Percentiles rank a stretch among this genome's conserved stretches.
These are phyloP conservation scores for Scopus umbretta DNA, from an alignment of 2,113 vertebrate genomes.

Conservation along the genomic window DNA sequence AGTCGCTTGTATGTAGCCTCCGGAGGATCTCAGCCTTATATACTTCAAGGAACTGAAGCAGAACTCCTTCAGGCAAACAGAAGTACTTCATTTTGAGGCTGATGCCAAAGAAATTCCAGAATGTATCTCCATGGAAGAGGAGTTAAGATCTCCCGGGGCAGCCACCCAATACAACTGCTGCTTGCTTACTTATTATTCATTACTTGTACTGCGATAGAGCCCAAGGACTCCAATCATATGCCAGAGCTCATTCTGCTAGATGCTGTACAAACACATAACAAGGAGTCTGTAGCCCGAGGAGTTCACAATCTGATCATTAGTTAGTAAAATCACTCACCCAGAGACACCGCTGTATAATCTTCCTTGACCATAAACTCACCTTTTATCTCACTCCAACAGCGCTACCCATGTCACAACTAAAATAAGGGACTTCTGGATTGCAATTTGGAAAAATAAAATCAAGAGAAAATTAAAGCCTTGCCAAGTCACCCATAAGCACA, in stretches of 20 bases:
- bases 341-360: background rate
- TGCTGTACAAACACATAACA: background rate
- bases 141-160: background rate
- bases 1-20: background rate
- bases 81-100: background rate
- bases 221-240: background rate
- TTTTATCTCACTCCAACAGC: background rate
- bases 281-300: background rate
- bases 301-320: background rate
- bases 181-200: background rate
- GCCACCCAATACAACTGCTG: background rate
- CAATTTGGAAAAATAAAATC: background rate
- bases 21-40: background rate
- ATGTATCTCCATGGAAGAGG: background rate
- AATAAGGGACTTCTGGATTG: background rate
- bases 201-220: background rate
- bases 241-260: background rate
- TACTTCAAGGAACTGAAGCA: background rate
- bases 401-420: background rate
- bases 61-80: slow-evolving; percentile 1
- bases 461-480: background rate
- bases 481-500: background rate
- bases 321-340: background rate
- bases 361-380: background rate
- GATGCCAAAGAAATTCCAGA: background rate